Evolutionary conservation across 2,113 vertebrate species (phyloP).

Genomic region (Zeus faber): DNA sequence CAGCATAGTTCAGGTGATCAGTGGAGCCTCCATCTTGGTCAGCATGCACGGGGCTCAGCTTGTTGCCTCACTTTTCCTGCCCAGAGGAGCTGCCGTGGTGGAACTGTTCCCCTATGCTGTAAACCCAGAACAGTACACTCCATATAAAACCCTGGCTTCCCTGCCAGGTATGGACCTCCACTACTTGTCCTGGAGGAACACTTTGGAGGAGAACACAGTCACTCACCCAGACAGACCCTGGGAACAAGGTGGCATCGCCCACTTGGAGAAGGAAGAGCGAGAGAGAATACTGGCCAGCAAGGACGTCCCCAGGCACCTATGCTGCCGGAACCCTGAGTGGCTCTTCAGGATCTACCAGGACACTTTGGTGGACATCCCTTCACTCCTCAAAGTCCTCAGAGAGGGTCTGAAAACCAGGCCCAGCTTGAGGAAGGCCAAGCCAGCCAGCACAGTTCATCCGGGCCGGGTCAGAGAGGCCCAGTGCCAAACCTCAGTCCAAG

Average conservation of each 20-base stretch:
- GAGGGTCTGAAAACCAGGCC: slow-evolving; percentile 81
- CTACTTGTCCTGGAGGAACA: slow-evolving; percentile 92
- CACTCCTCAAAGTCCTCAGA: slow-evolving; percentile 81
- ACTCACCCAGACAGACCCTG: slow-evolving; percentile 86
- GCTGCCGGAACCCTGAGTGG: slow-evolving; percentile 96
- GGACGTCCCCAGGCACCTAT: slow-evolving; percentile 90
- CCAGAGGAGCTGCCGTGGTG: slow-evolving; percentile 86
- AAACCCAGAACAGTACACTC: slow-evolving; percentile 95
- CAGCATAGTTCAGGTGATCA: slow-evolving; percentile 84
- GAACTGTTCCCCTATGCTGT: slow-evolving; percentile 94
- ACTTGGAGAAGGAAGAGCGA: slow-evolving; percentile 86
- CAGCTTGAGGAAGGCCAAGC: slow-evolving; percentile 75
- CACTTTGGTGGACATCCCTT: slow-evolving; percentile 87
- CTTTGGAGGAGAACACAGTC: slow-evolving; percentile 80
- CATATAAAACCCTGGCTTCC: slow-evolving; percentile 89
- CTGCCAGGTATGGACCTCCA: slow-evolving; percentile 96
- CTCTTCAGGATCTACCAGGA: slow-evolving; percentile 98
- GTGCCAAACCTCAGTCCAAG: slow-evolving; percentile 89
- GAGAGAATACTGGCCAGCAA: slow-evolving; percentile 85
- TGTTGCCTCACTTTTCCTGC: slow-evolving; percentile 89
- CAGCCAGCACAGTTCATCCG: slow-evolving; percentile 81
- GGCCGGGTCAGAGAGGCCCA: slow-evolving; percentile 88
- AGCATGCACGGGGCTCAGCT: slow-evolving; percentile 98
- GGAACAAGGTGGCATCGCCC: slow-evolving; percentile 94
- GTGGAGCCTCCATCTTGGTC: slow-evolving; percentile 87